Evolutionary conservation across 2,888 invertebrate genomes (phyloP).

Genomic region (Ceramica pisi): DNA sequence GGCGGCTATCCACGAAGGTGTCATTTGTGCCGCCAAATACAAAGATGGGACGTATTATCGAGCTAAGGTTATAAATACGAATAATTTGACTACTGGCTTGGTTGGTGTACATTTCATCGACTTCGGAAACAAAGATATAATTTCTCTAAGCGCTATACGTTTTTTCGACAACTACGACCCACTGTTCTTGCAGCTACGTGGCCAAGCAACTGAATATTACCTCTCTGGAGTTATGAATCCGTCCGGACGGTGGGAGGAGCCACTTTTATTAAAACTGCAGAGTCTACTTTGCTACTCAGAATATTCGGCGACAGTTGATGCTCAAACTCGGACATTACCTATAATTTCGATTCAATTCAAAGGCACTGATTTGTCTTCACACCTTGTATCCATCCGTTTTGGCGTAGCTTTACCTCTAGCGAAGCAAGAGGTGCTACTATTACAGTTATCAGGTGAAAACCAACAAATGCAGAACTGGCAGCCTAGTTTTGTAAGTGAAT

Average conservation of each 20-base stretch:
- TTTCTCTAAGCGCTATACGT: slow-evolving; percentile 91
- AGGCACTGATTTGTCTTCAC: slow-evolving; percentile 87
- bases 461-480: slow-evolving; percentile 78
- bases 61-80: slow-evolving; percentile 90
- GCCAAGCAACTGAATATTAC: slow-evolving; percentile 91
- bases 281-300: slow-evolving; percentile 85
- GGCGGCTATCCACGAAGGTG: slow-evolving; percentile 88
- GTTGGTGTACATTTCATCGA: slow-evolving; percentile 93
- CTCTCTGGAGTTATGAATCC: slow-evolving; percentile 90
- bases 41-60: slow-evolving; percentile 92
- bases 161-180: slow-evolving; percentile 89
- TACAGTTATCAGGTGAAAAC: slow-evolving; percentile 74
- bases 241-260: slow-evolving; percentile 89
- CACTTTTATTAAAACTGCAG: slow-evolving; percentile 82
- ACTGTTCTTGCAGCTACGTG: slow-evolving; percentile 86
- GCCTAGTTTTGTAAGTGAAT: slow-evolving; percentile 74
- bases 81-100: slow-evolving; percentile 86
- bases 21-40: slow-evolving; percentile 92
- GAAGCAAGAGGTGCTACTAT: slow-evolving; percentile 85
- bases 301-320: slow-evolving; percentile 80
- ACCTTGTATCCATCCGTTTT: slow-evolving; percentile 84
- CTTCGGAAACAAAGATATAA: slow-evolving; percentile 92
- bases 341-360: slow-evolving; percentile 87
- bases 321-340: slow-evolving; percentile 80
- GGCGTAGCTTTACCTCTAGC: slow-evolving; percentile 85